Evolutionary conservation across 2,113 vertebrate genomes (phyloP), one percentile per base, ranked within the genome.

Genomic region (Leuciscus idus): DNA sequence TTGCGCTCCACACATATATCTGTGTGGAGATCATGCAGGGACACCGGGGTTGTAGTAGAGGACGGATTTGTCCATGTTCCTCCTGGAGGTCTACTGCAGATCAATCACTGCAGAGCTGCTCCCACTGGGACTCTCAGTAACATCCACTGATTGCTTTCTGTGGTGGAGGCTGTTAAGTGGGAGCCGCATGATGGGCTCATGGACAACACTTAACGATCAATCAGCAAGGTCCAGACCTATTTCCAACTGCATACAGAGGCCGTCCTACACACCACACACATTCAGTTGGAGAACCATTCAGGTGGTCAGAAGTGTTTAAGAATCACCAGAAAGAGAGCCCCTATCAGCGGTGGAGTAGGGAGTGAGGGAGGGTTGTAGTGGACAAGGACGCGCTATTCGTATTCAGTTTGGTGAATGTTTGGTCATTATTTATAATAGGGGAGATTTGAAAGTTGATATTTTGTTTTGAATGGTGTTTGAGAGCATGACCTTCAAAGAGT

Each of bases 151-250:
- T 95, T 95, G 93, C 93, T 94, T 93, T 95, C 92, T 93, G 93
- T 92, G 89, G 94, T 93, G 89, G 91, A 90, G 92, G 92, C 92
- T 91, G 93, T 95, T 94, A 94, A 94, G 94, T 94, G 93, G 76
- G 92, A 93, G 92, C 86, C 90, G 90, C 88, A 92, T 91, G 90
- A 94, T 93, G 93, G 93, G 92, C 92, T 95, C 90, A 93, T 92
- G 93, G 94, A 95, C 93, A 94, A 95, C 94, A 95, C 94, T 95
- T 95, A 95, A 95, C 92, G 94, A 95, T 95, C 94, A 95, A 95
- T 95, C 94, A 94, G 94, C 91, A 68, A 87, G 72, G 92, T 91
- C 88, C 91, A 92, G 89, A 88, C 91, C 93, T 91, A 91, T 93
- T 93, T 90, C 92, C 90, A 88, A 92, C 91, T 92, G 93, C 93